Evolutionary conservation across 2,888 invertebrate species (phyloP).

Genomic region (Aphidoletes aphidimyza): DNA sequence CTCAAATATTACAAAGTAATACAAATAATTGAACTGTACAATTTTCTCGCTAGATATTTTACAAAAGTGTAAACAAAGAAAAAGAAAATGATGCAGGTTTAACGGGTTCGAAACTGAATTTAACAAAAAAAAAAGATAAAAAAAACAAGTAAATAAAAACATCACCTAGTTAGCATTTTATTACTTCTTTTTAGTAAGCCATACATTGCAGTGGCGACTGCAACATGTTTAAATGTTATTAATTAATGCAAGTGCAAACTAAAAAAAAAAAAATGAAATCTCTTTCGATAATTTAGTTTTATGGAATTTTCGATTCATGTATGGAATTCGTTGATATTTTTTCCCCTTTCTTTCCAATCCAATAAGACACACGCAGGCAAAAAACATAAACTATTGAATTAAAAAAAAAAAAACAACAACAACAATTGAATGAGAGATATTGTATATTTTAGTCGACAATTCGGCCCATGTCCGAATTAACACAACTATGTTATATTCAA

Average conservation of each 20-base stretch:
- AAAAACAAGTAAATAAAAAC: too few species aligned
- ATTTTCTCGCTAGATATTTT: conserved; percentile 21
- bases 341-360: background rate
- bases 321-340: conserved; percentile 28
- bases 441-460: conserved; percentile 45
- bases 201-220: background rate
- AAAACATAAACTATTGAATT: background rate
- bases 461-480: background rate
- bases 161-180: conserved; percentile 48
- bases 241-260: conserved; percentile 19
- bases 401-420: background rate
- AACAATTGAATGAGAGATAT: background rate
- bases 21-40: conserved; percentile 22
- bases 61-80: background rate
- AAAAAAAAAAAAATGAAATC: background rate
- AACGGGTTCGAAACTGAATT: conserved; percentile 40
- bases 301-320: background rate
- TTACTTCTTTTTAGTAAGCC: conserved; percentile 19
- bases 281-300: background rate
- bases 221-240: background rate
- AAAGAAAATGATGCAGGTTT: conserved; percentile 40
- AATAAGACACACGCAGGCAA: background rate
- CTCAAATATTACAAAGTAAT: background rate
- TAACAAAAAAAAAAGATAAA: background rate
- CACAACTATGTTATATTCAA: conserved; percentile 45